These are phyloP conservation scores for Zoanthus gigantus DNA, from an alignment of 92 coral and sea anemone genomes.

Conservation along the genomic window DNA sequence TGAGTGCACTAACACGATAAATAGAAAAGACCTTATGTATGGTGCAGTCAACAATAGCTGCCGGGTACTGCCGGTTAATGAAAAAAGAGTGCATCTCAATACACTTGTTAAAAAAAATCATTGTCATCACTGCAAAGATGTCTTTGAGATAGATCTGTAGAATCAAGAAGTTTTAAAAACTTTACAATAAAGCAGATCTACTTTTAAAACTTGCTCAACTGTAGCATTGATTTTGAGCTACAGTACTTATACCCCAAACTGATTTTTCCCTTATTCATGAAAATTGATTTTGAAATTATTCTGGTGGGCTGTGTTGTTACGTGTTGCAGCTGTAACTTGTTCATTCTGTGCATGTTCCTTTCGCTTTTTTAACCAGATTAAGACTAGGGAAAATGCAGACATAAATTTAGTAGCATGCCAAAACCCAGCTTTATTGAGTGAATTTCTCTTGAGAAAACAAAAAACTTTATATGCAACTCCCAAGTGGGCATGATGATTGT, in stretches of 20 bases:
- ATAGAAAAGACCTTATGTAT: neutral
- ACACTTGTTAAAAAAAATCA: too few species aligned
- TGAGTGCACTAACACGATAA: conserved; percentile 5
- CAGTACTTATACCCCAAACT: conserved; percentile 12
- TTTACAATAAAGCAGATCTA: conserved; percentile 25
- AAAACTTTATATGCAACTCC: too few species aligned
- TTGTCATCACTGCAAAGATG: neutral
- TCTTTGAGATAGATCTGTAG: conserved; percentile 10
- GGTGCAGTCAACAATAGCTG: too few species aligned
- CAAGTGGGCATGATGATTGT: too few species aligned
- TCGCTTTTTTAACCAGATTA: conserved; percentile 21
- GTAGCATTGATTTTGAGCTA: conserved; percentile 3
- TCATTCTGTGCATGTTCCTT: conserved; percentile 7
- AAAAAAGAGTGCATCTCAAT: too few species aligned
- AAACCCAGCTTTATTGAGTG: conserved; percentile 28
- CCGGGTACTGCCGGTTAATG: too few species aligned
- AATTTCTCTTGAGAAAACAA: conserved; percentile 27
- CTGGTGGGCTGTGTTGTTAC: neutral
- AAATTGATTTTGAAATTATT: conserved; percentile 10
- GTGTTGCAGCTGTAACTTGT: conserved; percentile 6
- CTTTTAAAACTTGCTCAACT: conserved; percentile 18
- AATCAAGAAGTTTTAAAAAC: conserved; percentile 3
- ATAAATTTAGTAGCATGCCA: conserved; percentile 11
- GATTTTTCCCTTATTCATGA: conserved; percentile 23
- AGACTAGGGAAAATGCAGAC: conserved; percentile 17